Base-by-base conservation (phyloP, 2,888 invertebrate species). In the Sisyra terminalis region DNA sequence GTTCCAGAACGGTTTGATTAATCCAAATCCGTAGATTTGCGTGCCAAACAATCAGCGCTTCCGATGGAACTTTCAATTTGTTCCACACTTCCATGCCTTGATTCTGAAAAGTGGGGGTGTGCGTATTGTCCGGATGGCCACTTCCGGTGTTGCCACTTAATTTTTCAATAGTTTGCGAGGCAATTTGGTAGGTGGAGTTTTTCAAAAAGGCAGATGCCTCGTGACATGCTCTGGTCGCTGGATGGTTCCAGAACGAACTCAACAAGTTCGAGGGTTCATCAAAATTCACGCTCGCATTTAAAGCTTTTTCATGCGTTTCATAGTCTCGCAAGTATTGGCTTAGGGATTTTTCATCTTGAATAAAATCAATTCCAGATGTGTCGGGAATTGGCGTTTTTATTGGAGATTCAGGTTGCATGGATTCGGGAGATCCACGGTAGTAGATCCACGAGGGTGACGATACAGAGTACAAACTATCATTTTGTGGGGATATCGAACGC, bases 21-120 rank as follows among this genome's bases (percentile, higher is more conserved):
- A 90, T 71, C 90, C 90, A 92, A 60, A 77, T 75, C 49, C 85
- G 64, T 48, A 86, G 62, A 65, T 84, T 84, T 47, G 80, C 79
- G 50, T 80, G 79, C 76, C 82, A 86, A 57, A 80, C 75, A 44
- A 79, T 81, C 42, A 87, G 67, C 50, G 73, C 72, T 45, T 68
- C 71, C 15, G 77, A 74, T 57, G 78, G 73, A 3, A 81, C 66
- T 54, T 73, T 69, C 47, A 78, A 67, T 39, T 71, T 69, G 46
- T 72, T 66, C 76, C 78, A 78, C 44, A 73, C 64, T 51, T 61
- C 61, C 16, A 57, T 50, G 16, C 57, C 55, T 13, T 53, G 48
- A n/a, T 49, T 60, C 41, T 66, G 65, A 13, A 58, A 55, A 16
- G 63, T 59, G 40, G 61, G 58, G 3, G 65, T 63, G n/a, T 62